Conservation (phyloP, 2,797 vertebrate genomes). For the Acridotheres tristis region DNA sequence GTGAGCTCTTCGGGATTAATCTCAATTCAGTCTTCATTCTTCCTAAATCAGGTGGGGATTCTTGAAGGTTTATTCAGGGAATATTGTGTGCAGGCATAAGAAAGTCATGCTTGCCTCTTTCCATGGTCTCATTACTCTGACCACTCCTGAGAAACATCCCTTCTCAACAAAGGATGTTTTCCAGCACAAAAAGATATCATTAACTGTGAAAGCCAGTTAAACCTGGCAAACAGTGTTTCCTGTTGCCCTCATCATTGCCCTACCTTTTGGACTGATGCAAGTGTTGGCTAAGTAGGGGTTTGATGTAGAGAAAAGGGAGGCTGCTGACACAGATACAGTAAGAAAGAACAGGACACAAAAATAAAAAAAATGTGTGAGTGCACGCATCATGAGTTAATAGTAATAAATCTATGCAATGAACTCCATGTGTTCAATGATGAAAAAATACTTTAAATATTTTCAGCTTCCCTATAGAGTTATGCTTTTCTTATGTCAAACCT, state of each 20-base stretch:
- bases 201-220: neutral
- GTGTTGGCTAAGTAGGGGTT: neutral
- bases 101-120: neutral
- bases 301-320: neutral
- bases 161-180: neutral
- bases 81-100: neutral
- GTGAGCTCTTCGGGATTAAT: neutral
- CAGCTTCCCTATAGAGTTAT: neutral
- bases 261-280: neutral
- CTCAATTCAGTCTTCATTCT: neutral
- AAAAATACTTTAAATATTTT: constrained; percentile 56
- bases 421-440: constrained; percentile 47
- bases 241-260: neutral
- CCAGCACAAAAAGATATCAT: neutral
- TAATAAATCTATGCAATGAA: neutral
- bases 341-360: neutral
- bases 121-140: neutral
- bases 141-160: neutral
- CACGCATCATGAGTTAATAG: neutral
- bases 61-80: neutral
- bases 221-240: neutral
- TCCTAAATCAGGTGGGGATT: neutral
- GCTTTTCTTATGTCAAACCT: constrained; percentile 30
- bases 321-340: neutral
- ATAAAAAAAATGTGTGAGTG: neutral